Base-by-base conservation (phyloP, 2,888 invertebrate species). In the Plemyria rubiginata region DNA sequence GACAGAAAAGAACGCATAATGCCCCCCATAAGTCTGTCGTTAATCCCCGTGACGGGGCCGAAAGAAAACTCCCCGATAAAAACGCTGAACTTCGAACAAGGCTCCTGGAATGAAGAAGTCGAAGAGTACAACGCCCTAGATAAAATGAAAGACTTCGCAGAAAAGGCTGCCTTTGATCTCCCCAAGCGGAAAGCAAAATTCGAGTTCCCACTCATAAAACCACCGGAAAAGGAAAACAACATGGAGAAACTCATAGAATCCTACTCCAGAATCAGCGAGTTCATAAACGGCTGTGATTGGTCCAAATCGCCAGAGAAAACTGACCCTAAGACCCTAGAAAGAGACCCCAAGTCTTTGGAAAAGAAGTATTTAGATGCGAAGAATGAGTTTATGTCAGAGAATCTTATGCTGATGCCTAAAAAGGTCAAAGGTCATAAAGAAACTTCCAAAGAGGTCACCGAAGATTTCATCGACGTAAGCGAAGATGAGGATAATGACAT, bases 121-220 rank as follows among this genome's bases (percentile, higher is more conserved):
- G 88, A 90, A 32, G 87, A 93, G 75, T 93, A 93, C 68, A 93
- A 93, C 65, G 93, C 93, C 0, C 65, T 93, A 59, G 93, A 93
- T 38, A 93, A 92, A 84, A 93, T 93, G 90, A 92, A 92, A 70
- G 88, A 92, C 61, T 93, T 93, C 75, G 92, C 93, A 8, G 92
- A 93, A 70, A 92, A 90, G 67, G 91, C 91, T 0, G 87, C 93
- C 0, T 90, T 93, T 60, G 93, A 92, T 66, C 71, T 92, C 4
- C 90, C 92, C 0, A 93, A 91, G 75, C 74, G 81, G 0, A 90
- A 86, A 75, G 85, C 85, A 32, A 87, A 86, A 72, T 86, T 76
- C 62, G 85, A 88, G 65, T 84, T 88, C 68, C 75, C 84, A 0
- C 70, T 87, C 0, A 50, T 49, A 7, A 87, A 85, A 62, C 61